Percentiles rank a stretch among this genome's conserved stretches.
Evolutionary conservation across 2,113 vertebrate genomes (phyloP).

Genomic region (Seriola aureovittata): DNA sequence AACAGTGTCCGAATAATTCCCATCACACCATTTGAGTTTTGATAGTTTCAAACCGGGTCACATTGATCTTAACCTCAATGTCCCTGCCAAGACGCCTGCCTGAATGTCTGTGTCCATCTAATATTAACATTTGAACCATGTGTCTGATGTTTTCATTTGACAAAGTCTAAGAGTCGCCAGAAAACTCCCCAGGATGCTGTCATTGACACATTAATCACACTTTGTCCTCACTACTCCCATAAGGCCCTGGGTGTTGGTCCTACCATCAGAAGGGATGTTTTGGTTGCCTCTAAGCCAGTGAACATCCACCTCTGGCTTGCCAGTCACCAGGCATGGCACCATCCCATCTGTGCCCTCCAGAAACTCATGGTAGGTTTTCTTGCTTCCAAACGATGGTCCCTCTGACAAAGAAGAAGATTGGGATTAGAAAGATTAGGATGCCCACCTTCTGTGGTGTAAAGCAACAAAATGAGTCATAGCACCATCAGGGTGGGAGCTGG

Average conservation of each 20-base stretch:
- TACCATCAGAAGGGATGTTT: constrained; percentile 69
- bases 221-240: not conserved
- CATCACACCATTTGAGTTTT: too few species aligned
- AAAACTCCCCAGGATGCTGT: too few species aligned
- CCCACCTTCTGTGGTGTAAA: not conserved
- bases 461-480: not conserved
- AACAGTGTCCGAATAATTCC: too few species aligned
- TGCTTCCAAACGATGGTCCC: constrained; percentile 69
- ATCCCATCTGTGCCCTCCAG: constrained; percentile 66
- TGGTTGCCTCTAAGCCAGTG: constrained; percentile 66
- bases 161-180: too few species aligned
- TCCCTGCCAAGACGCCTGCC: too few species aligned
- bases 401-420: constrained; percentile 62
- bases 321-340: constrained; percentile 77
- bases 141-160: too few species aligned
- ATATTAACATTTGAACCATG: too few species aligned
- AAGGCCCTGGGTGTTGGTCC: not conserved
- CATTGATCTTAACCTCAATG: too few species aligned
- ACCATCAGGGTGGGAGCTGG: not conserved
- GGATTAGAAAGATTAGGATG: not conserved
- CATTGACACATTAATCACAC: too few species aligned
- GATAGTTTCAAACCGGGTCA: too few species aligned
- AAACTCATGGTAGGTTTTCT: constrained; percentile 80
- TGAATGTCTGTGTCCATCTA: too few species aligned
- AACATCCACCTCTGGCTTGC: constrained; percentile 75